Evolutionary conservation across 2,113 vertebrate species (phyloP).

Genomic region (Pollimyrus isidori): DNA sequence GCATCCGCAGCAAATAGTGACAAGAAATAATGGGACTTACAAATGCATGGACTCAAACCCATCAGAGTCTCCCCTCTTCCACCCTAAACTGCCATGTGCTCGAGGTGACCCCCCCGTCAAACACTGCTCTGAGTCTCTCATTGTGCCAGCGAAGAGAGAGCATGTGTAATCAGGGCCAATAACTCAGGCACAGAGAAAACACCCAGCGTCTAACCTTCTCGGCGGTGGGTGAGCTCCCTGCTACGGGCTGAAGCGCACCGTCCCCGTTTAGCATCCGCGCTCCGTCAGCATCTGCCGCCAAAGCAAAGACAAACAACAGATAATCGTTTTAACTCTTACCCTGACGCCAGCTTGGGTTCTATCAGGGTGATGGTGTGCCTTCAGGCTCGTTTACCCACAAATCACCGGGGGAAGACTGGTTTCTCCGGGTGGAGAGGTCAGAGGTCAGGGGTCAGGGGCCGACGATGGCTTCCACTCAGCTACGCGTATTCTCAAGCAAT

Average conservation of each 20-base stretch:
- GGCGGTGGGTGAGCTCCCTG: background rate
- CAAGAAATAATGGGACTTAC: background rate
- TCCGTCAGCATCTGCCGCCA: background rate
- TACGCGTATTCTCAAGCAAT: conserved; percentile 61
- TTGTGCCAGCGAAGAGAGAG: background rate
- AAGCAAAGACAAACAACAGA: background rate
- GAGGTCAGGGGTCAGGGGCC: background rate
- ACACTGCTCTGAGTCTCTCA: background rate
- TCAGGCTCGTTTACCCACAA: conserved; percentile 1
- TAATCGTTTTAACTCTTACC: conserved; percentile 8
- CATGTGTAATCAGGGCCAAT: background rate
- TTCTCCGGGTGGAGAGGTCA: background rate
- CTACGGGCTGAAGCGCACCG: background rate
- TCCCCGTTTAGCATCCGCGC: background rate
- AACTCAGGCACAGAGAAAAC: background rate
- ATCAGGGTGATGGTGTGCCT: conserved; percentile 3
- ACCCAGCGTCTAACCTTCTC: background rate
- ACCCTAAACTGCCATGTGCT: background rate
- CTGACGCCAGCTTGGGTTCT: background rate
- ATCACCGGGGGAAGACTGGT: background rate
- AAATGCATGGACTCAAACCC: background rate
- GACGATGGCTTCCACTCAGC: conserved; percentile 50
- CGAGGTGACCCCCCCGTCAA: background rate
- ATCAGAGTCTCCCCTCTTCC: background rate
- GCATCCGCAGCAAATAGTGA: background rate